Percentiles rank a stretch among this genome's conserved stretches.
phyloP scores from a whole-genome alignment of 2,888 invertebrate species.

The Andrena hattorfiana region DNA sequence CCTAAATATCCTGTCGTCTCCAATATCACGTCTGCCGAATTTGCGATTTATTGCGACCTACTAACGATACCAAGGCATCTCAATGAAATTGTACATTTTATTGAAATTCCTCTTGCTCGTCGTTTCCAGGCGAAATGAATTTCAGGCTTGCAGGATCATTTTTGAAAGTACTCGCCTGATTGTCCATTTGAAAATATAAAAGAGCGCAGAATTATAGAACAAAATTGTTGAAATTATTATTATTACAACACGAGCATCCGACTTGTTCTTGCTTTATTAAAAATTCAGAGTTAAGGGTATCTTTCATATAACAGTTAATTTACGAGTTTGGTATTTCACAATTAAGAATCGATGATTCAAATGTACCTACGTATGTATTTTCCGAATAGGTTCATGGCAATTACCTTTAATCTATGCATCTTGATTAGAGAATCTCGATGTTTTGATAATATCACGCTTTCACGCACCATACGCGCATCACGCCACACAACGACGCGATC shows the following conservation, averaged over 20 bases:
- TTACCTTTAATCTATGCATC: neutral
- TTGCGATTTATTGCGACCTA: conserved; percentile 23
- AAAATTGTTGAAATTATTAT: neutral
- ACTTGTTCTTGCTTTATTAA: too few species aligned
- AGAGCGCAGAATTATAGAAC: neutral
- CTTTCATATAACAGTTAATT: too few species aligned
- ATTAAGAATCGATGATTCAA: too few species aligned
- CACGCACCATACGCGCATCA: conserved; percentile 3
- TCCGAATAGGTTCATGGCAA: neutral
- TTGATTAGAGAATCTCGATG: neutral
- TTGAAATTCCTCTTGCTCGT: neutral
- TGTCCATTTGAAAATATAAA: neutral
- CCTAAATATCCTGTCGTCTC: conserved; percentile 6
- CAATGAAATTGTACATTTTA: conserved; percentile 2
- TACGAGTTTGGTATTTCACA: too few species aligned
- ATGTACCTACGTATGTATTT: too few species aligned
- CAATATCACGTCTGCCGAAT: conserved; percentile 18
- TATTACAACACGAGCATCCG: neutral
- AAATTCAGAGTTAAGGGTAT: too few species aligned
- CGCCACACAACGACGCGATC: conserved; percentile 5
- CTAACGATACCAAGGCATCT: conserved; percentile 2
- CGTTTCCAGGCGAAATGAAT: neutral
- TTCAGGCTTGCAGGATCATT: neutral
- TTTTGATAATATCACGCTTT: conserved; percentile 3
- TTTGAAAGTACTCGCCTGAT: neutral